Conservation (phyloP, 2,888 invertebrate genomes). For the Epistrophella euchroma region DNA sequence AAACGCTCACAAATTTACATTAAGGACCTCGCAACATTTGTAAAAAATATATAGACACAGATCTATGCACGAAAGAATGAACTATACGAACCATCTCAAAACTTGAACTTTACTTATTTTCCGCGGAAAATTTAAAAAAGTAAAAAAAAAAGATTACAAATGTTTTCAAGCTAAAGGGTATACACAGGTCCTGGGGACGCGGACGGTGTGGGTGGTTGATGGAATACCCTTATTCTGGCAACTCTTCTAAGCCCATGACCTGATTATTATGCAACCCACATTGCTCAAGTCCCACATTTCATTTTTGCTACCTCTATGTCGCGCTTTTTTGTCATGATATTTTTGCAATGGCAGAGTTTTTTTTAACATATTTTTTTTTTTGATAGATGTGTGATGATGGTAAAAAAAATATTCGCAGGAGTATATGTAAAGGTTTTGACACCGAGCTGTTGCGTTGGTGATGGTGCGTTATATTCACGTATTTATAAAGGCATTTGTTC, state of each 20-base stretch:
- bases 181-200: background rate
- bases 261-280: slow-evolving; percentile 75
- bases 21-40: slow-evolving; percentile 53
- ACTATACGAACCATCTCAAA: slow-evolving; percentile 13
- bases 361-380: slow-evolving; percentile 1
- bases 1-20: slow-evolving; percentile 65
- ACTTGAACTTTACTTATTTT: background rate
- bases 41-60: slow-evolving; percentile 7
- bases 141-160: background rate
- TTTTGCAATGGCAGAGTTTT: slow-evolving; percentile 29
- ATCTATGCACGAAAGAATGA: background rate
- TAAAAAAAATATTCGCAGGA: background rate
- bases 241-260: slow-evolving; percentile 73
- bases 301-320: slow-evolving; percentile 47
- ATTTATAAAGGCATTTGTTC: slow-evolving; percentile 24
- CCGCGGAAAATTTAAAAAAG: background rate
- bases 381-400: slow-evolving; percentile 30
- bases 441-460: background rate
- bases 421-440: background rate
- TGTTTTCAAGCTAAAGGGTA: slow-evolving; percentile 27
- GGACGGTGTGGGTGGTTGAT: background rate
- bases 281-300: slow-evolving; percentile 69
- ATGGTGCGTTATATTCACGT: slow-evolving; percentile 37
- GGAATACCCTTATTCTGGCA: slow-evolving; percentile 55
- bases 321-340: slow-evolving; percentile 59